These are phyloP conservation scores for Rhodinocichla rosea DNA, from an alignment of 2,113 vertebrate genomes.

Conservation along the genomic window DNA sequence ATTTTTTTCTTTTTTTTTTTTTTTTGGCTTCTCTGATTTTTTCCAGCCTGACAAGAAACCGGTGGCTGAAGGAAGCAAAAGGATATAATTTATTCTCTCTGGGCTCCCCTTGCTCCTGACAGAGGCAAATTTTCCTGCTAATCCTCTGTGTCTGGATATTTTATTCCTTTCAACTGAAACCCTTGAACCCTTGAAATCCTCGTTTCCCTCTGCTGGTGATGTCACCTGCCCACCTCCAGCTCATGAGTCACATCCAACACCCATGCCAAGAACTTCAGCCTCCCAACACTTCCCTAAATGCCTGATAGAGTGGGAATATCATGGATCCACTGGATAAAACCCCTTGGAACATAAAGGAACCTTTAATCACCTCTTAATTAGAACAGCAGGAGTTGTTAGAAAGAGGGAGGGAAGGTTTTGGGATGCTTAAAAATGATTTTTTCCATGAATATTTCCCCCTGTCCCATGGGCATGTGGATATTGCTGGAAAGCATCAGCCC, in stretches of 20 bases:
- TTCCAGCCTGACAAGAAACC: conserved; percentile 34
- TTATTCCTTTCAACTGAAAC: conserved; percentile 30
- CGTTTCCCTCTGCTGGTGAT: conserved; percentile 24
- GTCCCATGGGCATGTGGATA: background rate
- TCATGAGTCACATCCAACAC: background rate
- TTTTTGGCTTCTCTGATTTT: background rate
- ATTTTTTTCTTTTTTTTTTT: background rate
- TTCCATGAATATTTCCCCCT: background rate
- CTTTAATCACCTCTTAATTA: background rate
- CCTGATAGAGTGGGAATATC: background rate
- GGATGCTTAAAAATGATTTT: background rate
- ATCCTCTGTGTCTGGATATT: conserved; percentile 51
- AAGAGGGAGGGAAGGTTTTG: background rate
- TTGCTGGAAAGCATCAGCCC: background rate
- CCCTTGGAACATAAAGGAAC: background rate
- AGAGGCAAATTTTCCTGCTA: conserved; percentile 31
- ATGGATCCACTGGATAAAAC: background rate
- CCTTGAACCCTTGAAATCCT: background rate
- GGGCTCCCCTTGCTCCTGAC: background rate
- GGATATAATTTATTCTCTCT: conserved; percentile 10
- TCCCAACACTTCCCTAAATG: conserved; percentile 11
- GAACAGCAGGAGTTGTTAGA: background rate
- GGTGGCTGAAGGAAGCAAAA: conserved; percentile 1
- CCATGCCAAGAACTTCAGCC: background rate
- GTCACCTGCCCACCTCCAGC: conserved; percentile 22